Conservation (phyloP, 2,797 vertebrate species). For the Uromys caudimaculatus region DNA sequence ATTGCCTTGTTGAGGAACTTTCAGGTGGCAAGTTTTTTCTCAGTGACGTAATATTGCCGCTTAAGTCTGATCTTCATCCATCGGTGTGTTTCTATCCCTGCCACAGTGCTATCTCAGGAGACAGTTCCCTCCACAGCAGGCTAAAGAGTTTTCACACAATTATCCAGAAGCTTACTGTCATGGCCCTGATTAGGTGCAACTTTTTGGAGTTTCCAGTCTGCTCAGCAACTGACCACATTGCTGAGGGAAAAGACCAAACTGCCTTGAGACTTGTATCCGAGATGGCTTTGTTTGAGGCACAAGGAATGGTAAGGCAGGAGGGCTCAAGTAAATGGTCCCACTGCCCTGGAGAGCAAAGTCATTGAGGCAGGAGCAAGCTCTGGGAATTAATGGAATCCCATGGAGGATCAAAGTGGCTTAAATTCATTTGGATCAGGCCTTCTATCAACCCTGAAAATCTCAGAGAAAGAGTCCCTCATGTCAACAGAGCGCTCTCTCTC, state of each 20-base stretch:
- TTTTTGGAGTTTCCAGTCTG: not conserved
- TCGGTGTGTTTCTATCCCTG: not conserved
- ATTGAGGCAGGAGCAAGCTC: not conserved
- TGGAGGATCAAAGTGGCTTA: no score
- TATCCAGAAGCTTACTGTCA: not conserved
- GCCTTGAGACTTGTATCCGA: not conserved
- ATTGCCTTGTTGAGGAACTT: not conserved
- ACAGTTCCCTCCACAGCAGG: no score
- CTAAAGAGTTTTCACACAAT: not conserved
- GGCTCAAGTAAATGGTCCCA: accelerated
- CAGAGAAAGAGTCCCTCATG: not conserved
- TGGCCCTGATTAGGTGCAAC: no score
- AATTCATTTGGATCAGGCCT: not conserved
- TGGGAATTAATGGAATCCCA: no score
- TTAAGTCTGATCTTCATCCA: not conserved
- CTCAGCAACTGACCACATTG: not conserved
- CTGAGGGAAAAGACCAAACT: not conserved
- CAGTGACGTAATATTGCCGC: not conserved
- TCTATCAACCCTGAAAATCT: not conserved
- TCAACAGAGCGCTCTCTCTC: not conserved
- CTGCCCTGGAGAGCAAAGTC: not conserved
- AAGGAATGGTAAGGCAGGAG: not conserved
- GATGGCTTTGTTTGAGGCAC: not conserved
- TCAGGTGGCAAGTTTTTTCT: not conserved
- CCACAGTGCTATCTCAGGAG: not conserved